Conservation (phyloP, 2,888 invertebrate species). For the Drosophila meridiana region DNA sequence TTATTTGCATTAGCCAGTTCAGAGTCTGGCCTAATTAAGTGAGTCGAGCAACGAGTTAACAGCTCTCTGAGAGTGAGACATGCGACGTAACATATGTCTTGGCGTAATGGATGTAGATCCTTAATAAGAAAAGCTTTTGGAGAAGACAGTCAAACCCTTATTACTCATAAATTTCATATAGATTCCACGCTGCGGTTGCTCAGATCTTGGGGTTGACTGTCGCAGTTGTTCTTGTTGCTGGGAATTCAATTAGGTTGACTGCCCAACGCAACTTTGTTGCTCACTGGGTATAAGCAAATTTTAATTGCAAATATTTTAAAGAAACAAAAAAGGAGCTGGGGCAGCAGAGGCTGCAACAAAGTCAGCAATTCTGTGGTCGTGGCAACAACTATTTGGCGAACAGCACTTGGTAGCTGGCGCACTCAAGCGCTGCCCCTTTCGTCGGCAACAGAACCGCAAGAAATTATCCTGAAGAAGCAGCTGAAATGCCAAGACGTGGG, state of each 20-base stretch:
- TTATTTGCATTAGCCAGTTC: conserved; percentile 40
- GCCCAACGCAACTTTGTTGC: conserved; percentile 39
- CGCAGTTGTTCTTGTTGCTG: conserved; percentile 6
- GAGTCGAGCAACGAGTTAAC: background rate
- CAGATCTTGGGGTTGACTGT: conserved; percentile 4
- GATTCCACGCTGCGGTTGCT: conserved; percentile 17
- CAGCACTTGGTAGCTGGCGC: conserved; percentile 30
- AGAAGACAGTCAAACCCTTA: too few relatives aligned
- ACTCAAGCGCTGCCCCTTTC: conserved; percentile 39
- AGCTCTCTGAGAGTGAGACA: background rate
- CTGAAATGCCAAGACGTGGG: conserved; percentile 49
- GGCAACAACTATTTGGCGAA: conserved; percentile 54
- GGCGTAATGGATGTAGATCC: background rate
- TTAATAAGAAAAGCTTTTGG: background rate
- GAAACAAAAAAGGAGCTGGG: conserved; percentile 21
- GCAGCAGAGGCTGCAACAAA: conserved; percentile 37
- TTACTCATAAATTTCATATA: conserved; percentile 35
- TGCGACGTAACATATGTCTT: background rate
- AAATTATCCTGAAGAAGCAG: conserved; percentile 60
- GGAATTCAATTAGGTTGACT: conserved; percentile 46
- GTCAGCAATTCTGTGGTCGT: conserved; percentile 47
- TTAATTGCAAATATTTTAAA: conserved; percentile 60
- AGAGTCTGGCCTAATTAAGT: conserved; percentile 31
- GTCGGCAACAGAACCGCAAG: conserved; percentile 40
- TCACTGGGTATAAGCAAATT: conserved; percentile 46